Evolutionary conservation across 1,140 invertebrate genomes (phyloP), one percentile per base, ranked within the genome.

Genomic region (Asbolus verrucosus): DNA sequence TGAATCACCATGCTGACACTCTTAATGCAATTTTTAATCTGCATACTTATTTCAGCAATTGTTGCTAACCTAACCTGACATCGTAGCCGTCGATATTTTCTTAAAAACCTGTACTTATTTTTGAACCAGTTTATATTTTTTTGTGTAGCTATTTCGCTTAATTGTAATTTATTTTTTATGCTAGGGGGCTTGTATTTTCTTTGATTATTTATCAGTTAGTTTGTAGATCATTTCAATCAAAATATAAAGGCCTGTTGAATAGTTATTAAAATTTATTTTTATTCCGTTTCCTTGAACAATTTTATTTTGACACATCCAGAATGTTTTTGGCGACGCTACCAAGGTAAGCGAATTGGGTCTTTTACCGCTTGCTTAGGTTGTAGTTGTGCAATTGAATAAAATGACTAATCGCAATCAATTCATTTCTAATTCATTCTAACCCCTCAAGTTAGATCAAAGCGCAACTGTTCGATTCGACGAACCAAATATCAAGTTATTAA

Each of bases 401-500:
- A 21, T n/a, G 9, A 54, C 46, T 27, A 27, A 54, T 27, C 19
- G 46, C 21, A 54, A 16, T 11, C 33, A 54, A 2, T 41, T 9
- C 18, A 16, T 41, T 41, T 41, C 39, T 27, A 27, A 41, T 3
- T 41, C 11, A 14, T 14, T 41, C 39, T 41, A 41, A 41, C 13
- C 9, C 6, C 21, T 18, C 15, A 50, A 19, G 9, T 13, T 13
- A 19, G 18, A 18, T 18, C 43, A 11, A 61, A 36, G 8, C 54
- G 24, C 24, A 61, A 11, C 6, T 19, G 15, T 19, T 19, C 24
- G 13, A 13, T 24, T 16, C 54, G 39, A 65, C 38, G 62, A 65
- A 65, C 62, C 62, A 65, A 65, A 65, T 65, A 65, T 65, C 36
- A 62, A 62, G 59, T 62, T 36, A 36, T 18, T 62, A 62, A 50